Evolutionary conservation across 2,888 invertebrate genomes (phyloP).

Genomic region (Trachelus stipa): DNA sequence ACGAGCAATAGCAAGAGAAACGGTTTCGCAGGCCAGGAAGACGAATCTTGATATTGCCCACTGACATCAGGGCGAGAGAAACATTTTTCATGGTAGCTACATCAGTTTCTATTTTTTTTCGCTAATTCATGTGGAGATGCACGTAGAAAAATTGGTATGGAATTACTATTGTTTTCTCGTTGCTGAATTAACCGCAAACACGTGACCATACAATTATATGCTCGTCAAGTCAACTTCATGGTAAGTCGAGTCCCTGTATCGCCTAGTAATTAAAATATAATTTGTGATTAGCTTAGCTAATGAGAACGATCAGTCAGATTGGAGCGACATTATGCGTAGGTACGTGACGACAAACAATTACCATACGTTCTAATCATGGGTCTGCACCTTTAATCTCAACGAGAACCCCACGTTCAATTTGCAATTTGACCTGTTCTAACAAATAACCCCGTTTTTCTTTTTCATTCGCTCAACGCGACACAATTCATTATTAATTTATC

Average conservation of each 20-base stretch:
- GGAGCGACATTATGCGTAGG: slow-evolving; percentile 33
- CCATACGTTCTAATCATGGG: slow-evolving; percentile 40
- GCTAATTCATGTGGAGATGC: background rate
- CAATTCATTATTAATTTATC: background rate
- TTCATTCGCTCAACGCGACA: background rate
- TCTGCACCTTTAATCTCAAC: slow-evolving; percentile 28
- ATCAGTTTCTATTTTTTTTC: background rate
- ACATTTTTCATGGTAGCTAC: background rate
- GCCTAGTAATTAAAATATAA: slow-evolving; percentile 56
- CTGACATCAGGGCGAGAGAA: background rate
- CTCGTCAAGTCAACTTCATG: slow-evolving; percentile 39
- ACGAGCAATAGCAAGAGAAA: slow-evolving; percentile 52
- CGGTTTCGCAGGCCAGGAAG: background rate
- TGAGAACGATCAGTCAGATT: slow-evolving; percentile 52
- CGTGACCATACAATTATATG: slow-evolving; percentile 46
- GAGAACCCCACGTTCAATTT: background rate
- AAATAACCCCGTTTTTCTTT: background rate
- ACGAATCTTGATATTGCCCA: background rate
- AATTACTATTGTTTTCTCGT: background rate
- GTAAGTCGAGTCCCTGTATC: slow-evolving; percentile 37
- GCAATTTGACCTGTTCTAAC: background rate
- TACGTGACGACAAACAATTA: slow-evolving; percentile 49
- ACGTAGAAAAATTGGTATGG: background rate
- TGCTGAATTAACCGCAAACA: slow-evolving; percentile 20
- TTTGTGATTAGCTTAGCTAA: slow-evolving; percentile 55